phyloP scores from a whole-genome alignment of 2,888 invertebrate genomes.

The Aphodius granarius region DNA sequence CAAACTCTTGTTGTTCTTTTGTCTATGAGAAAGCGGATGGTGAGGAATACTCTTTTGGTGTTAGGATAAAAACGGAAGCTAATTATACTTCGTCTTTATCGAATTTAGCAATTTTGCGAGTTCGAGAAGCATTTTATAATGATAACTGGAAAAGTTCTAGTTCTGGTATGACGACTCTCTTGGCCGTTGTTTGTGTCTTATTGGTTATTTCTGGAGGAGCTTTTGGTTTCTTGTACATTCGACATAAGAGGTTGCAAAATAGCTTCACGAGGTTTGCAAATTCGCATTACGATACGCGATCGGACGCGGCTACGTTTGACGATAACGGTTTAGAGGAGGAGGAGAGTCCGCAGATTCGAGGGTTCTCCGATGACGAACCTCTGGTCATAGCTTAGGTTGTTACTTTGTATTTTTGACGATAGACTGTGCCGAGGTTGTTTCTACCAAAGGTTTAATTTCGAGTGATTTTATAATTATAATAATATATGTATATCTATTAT shows the following conservation, averaged over 20 bases:
- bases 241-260: constrained; percentile 73
- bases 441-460: constrained; percentile 25
- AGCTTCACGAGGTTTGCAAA: constrained; percentile 81
- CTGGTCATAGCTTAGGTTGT: constrained; percentile 78
- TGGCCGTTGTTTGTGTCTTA: constrained; percentile 59
- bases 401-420: constrained; percentile 17
- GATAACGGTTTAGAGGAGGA: constrained; percentile 76
- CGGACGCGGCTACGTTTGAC: constrained; percentile 84
- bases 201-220: constrained; percentile 61
- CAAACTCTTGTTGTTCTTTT: too few relatives aligned
- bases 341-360: constrained; percentile 85
- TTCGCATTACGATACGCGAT: constrained; percentile 82
- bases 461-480: constrained; percentile 22
- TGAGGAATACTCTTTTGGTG: constrained; percentile 64
- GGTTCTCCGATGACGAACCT: constrained; percentile 93
- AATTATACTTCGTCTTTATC: constrained; percentile 67
- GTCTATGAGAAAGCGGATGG: constrained; percentile 58
- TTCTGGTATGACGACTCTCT: constrained; percentile 44
- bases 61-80: constrained; percentile 61
- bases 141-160: constrained; percentile 25
- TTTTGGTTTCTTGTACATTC: constrained; percentile 62
- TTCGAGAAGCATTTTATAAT: constrained; percentile 16
- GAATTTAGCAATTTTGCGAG: too few relatives aligned
- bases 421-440: constrained; percentile 11
- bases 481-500: constrained; percentile 13